These are phyloP conservation scores for Danaus chrysippus DNA, from an alignment of 2,888 invertebrate species.

Conservation along the genomic window DNA sequence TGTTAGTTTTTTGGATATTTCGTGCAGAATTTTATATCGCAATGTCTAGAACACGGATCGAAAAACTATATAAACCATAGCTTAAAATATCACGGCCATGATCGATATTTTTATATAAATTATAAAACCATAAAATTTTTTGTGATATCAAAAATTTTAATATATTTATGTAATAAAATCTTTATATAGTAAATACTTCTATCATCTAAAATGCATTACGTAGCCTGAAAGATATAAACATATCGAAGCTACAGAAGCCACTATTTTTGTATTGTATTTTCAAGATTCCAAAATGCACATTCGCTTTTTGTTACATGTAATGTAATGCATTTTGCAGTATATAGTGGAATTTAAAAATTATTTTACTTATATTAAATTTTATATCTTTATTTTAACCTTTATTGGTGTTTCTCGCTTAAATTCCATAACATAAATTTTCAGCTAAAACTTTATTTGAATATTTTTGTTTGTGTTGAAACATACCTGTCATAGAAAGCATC, in stretches of 20 bases:
- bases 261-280: slow-evolving; percentile 11
- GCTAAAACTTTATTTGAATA: too few species aligned
- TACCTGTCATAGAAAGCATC: too few species aligned
- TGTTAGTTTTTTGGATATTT: background rate
- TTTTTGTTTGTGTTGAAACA: too few species aligned
- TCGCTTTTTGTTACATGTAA: background rate
- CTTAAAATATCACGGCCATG: background rate
- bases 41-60: too few species aligned
- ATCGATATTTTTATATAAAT: too few species aligned
- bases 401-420: too few species aligned
- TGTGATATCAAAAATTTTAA: too few species aligned
- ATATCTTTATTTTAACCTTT: background rate
- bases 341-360: slow-evolving; percentile 2
- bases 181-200: background rate
- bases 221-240: background rate
- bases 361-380: background rate
- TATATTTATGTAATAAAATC: too few species aligned
- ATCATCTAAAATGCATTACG: background rate
- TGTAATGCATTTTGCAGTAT: slow-evolving; percentile 6
- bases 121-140: too few species aligned
- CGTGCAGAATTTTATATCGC: too few species aligned
- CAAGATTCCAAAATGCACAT: slow-evolving; percentile 5
- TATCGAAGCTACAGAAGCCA: background rate
- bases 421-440: too few species aligned
- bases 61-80: background rate